Conservation (phyloP, 2,113 vertebrate genomes). For the Poeciliopsis retropinna region DNA sequence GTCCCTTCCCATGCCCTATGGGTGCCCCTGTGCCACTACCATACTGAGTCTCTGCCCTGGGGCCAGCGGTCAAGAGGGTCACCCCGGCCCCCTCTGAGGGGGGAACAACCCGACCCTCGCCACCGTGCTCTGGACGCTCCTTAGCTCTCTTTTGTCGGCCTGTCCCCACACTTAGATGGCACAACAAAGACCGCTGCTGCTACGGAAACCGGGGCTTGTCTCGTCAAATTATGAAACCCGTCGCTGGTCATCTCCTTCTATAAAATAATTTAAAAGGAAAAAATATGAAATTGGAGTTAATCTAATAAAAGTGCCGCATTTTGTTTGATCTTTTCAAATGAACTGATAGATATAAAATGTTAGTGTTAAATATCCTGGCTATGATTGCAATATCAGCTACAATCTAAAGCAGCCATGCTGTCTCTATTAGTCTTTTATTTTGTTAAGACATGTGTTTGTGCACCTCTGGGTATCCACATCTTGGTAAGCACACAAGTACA, state of each 20-base stretch:
- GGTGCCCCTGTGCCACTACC: constrained; percentile 87
- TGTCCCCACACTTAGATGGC: constrained; percentile 75
- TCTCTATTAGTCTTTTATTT: neutral
- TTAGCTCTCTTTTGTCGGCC: constrained; percentile 85
- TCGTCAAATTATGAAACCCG: constrained; percentile 41
- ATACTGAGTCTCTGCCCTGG: constrained; percentile 86
- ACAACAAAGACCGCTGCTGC: constrained; percentile 74
- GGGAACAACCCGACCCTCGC: constrained; percentile 82
- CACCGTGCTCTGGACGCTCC: constrained; percentile 80
- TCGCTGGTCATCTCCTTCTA: constrained; percentile 11
- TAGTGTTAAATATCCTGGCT: neutral
- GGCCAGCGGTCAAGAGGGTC: constrained; percentile 89
- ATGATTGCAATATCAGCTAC: neutral
- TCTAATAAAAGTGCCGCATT: neutral
- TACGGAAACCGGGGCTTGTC: constrained; percentile 64
- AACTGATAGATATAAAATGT: neutral
- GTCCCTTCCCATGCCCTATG: constrained; percentile 86
- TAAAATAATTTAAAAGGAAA: neutral
- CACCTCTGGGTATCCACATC: constrained; percentile 12
- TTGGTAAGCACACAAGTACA: constrained; percentile 26
- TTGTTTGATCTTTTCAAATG: neutral
- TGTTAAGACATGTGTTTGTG: neutral
- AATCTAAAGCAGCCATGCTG: neutral
- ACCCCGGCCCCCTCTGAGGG: constrained; percentile 78
- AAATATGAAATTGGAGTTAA: neutral